These are phyloP conservation scores for Athene cunicularia DNA, from an alignment of 2,113 vertebrate species.

Conservation along the genomic window DNA sequence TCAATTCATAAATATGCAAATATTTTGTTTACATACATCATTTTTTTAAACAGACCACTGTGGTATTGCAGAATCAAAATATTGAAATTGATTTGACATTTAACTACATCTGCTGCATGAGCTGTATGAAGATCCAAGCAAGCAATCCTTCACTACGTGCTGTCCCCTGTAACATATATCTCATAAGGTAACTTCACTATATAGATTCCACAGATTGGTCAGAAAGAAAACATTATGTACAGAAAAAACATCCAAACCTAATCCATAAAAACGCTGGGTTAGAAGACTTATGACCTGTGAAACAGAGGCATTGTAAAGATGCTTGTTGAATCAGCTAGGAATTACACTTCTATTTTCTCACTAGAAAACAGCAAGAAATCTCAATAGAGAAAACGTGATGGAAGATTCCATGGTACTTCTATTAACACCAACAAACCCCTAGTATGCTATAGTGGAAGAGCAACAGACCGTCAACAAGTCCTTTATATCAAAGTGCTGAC, in stretches of 20 bases:
- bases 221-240: not conserved
- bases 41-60: constrained; percentile 26
- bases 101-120: constrained; percentile 9
- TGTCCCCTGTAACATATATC: not conserved
- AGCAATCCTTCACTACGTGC: not conserved
- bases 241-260: not conserved
- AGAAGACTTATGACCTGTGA: not conserved
- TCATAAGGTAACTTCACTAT: not conserved
- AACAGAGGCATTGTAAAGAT: not conserved
- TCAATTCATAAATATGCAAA: not conserved
- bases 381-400: rapidly evolving
- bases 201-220: not conserved
- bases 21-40: constrained; percentile 19
- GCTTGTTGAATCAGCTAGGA: not conserved
- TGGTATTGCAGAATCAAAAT: not conserved
- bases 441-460: not conserved
- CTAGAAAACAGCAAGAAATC: not conserved
- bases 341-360: not conserved
- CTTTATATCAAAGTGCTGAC: not conserved
- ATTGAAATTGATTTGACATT: constrained; percentile 32
- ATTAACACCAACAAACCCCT: not conserved
- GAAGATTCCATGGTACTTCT: not conserved
- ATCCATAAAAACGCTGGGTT: rapidly evolving
- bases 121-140: not conserved
- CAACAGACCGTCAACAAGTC: not conserved